Evolutionary conservation across 2,888 invertebrate genomes (phyloP), one percentile per base, ranked within the genome.

Genomic region (Aspidiotus rigidus): DNA sequence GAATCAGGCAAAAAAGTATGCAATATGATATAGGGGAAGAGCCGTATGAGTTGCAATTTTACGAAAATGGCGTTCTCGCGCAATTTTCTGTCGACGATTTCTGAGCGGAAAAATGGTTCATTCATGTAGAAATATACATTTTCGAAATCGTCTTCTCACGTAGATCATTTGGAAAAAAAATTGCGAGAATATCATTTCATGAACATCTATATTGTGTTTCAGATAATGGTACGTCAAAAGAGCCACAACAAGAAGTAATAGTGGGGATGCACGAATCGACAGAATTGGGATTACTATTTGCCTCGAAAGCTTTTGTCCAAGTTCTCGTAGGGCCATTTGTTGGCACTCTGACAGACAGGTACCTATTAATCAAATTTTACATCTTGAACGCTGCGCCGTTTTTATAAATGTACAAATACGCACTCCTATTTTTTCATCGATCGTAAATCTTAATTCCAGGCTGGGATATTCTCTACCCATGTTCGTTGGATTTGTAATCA

Each of bases 401-500:
- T 28, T 28, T 28, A 55, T 3, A 53, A 3, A 11, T 15, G n/a
- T n/a, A n/a, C n/a, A n/a, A n/a, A 53, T 53, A 5, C n/a, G 53
- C 53, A 56, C 1, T 17, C 7, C n/a, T 17, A n/a, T 56, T 16
- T 17, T 17, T 16, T 56, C 72, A 72, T 59, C 42, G 64, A n/a
- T 49, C n/a, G 16, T 59, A 39, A 39, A 16, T 59, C 10, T 59
- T 28, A 10, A 39, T 59, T 61, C 41, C 83, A 98, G 99, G 78
- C 95, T 99, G 77, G 99, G 99, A 74, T 99, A 99, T 83, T 97
- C 96, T 77, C 86, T 99, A 69, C 99, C 99, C 13, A 98, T 99
- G 97, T 99, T 99, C 77, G 88, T 91, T 16, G 99, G 99, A 7
- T 99, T 99, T 79, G 85, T 96, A 72, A 90, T 99, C 72, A 97